Evolutionary conservation across 2,113 vertebrate species (phyloP).

Genomic region (Anolis sagrei): DNA sequence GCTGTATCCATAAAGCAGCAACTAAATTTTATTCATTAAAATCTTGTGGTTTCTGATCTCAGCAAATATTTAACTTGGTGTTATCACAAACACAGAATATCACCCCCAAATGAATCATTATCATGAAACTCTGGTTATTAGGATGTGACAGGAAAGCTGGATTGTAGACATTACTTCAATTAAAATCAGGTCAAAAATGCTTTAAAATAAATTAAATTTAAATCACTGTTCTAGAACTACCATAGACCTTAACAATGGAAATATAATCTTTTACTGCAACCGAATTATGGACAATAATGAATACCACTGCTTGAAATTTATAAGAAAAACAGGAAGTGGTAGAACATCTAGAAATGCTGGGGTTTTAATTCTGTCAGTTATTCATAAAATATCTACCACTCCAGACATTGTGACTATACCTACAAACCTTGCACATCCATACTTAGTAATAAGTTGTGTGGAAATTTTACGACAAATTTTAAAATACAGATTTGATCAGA

Average conservation of each 20-base stretch:
- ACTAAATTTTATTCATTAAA: background rate
- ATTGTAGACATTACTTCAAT: constrained; percentile 36
- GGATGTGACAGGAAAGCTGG: constrained; percentile 65
- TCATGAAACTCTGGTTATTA: constrained; percentile 41
- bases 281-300: constrained; percentile 17
- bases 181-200: background rate
- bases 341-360: background rate
- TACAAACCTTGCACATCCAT: background rate
- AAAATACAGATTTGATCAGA: background rate
- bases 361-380: background rate
- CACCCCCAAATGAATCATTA: constrained; percentile 62
- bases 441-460: background rate
- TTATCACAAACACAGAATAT: constrained; percentile 42
- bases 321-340: background rate
- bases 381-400: background rate
- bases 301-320: constrained; percentile 1
- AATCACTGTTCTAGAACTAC: background rate
- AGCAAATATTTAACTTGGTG: constrained; percentile 39
- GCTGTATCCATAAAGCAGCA: constrained; percentile 31
- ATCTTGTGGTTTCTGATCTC: constrained; percentile 25
- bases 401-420: background rate
- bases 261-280: background rate
- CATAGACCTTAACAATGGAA: constrained; percentile 15
- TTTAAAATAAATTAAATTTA: background rate
- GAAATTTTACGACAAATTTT: too few species aligned